Conservation (phyloP, 1,140 invertebrate species). For the Musca vetustissima region DNA sequence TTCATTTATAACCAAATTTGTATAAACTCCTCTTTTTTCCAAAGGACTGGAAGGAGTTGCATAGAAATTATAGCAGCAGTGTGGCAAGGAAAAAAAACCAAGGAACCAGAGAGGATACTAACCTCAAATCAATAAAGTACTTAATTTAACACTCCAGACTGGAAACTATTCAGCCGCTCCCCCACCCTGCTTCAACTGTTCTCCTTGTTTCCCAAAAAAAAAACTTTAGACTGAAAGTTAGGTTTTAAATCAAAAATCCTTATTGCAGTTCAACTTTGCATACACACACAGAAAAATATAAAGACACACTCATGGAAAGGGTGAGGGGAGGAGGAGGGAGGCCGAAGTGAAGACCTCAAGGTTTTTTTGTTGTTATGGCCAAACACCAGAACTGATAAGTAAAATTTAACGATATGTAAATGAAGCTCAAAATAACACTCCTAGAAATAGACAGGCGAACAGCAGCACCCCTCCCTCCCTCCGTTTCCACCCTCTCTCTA, state of each 20-base stretch:
- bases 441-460: too few species aligned
- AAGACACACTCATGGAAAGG: too few species aligned
- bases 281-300: too few species aligned
- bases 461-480: too few species aligned
- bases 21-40: background rate
- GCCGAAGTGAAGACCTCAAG: too few species aligned
- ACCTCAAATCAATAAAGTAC: slow-evolving; percentile 24
- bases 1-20: background rate
- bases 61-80: too few species aligned
- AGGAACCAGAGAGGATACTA: background rate
- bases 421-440: slow-evolving; percentile 16
- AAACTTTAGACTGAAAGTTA: too few species aligned
- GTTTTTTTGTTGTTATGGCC: background rate
- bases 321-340: too few species aligned
- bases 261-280: background rate
- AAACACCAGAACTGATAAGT: slow-evolving; percentile 22
- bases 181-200: too few species aligned
- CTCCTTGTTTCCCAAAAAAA: too few species aligned
- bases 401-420: slow-evolving; percentile 24
- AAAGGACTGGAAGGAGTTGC: too few species aligned
- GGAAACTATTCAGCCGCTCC: background rate
- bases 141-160: slow-evolving; percentile 21
- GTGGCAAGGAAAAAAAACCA: too few species aligned
- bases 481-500: background rate
- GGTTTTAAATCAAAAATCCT: background rate